Base-by-base conservation (phyloP, 64 coral and sea anemone species). In the Montipora capricornis region DNA sequence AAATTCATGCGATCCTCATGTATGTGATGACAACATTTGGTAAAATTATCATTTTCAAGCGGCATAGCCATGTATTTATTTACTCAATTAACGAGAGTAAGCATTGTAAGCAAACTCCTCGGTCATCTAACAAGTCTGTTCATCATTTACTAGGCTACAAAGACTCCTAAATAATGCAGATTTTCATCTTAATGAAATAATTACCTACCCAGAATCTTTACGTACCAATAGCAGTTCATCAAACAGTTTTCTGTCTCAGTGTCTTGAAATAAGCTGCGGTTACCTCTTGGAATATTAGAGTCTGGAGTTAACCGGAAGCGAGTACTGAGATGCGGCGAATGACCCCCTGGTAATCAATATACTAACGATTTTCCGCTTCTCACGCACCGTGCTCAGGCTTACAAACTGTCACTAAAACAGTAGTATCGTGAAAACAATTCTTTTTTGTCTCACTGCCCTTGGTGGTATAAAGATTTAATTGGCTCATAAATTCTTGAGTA, bases 321-420 rank as follows among this genome's bases (percentile, higher is more conserved):
- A 70, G 51, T 52, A 37, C 37, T 37, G 37, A 37, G 47, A 76
- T 91, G 77, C 77, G 93, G 80, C 83, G 60, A 93, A 81, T 94
- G 89, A 94, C 92, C 92, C 92, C 92, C 95, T 88, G 80, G 92
- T 91, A 83, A 90, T 81, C 76, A 91, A 11, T 64, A 90, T 93
- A 84, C 91, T 46, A 78, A 87, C 58, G 74, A 69, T 12, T 67
- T 49, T 12, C 49, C 1, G 3, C 17, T 17, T 7, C 82, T 86
- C 82, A 70, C 66, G 82, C 82, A 71, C 58, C 17, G n/a, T 46
- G 19, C 9, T 11, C 62, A 46, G 19, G 45, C 14, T 3, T 2
- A 47, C n/a, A 16, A 20, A 8, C 15, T n/a, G 4, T 5, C 5
- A 70, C 9, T 5, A 47, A 86, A 84, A 84, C 53, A 57, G 11